phyloP scores from a whole-genome alignment of 2,113 vertebrate species.

The Diglossa brunneiventris region DNA sequence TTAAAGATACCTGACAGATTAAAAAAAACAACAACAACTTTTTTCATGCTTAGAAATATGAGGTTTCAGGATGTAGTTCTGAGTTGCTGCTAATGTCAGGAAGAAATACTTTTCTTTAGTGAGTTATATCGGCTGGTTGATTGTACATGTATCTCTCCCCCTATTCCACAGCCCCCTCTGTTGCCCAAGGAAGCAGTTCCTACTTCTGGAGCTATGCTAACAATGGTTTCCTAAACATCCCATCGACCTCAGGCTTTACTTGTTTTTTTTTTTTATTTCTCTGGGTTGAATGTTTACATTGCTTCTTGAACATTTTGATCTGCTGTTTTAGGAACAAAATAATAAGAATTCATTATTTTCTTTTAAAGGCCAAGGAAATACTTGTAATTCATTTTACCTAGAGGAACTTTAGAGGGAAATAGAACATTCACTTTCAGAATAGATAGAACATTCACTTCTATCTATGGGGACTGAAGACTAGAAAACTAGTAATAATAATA shows the following conservation, averaged over 20 bases:
- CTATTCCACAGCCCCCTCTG: background rate
- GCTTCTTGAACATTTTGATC: background rate
- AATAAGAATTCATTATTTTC: background rate
- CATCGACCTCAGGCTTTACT: background rate
- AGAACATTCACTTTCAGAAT: background rate
- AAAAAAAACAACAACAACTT: too few relatives aligned
- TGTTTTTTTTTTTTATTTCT: background rate
- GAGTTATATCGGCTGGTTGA: background rate
- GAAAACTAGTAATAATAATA: background rate
- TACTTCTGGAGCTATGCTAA: background rate
- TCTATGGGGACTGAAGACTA: background rate
- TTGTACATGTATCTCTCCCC: background rate
- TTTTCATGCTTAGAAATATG: background rate
- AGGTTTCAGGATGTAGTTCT: background rate
- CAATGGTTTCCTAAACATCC: background rate
- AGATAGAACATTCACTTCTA: background rate
- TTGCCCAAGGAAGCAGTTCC: background rate
- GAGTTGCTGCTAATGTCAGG: background rate
- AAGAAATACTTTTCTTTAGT: background rate
- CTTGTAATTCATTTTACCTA: background rate
- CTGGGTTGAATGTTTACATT: background rate
- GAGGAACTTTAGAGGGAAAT: background rate
- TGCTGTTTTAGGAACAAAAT: background rate
- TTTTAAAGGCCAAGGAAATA: background rate
- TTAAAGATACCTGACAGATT: background rate